A percentile compares a stretch with the other conserved stretches of the same genome.
Conservation (phyloP, 1,140 invertebrate genomes). For the Drosophila insularis region DNA sequence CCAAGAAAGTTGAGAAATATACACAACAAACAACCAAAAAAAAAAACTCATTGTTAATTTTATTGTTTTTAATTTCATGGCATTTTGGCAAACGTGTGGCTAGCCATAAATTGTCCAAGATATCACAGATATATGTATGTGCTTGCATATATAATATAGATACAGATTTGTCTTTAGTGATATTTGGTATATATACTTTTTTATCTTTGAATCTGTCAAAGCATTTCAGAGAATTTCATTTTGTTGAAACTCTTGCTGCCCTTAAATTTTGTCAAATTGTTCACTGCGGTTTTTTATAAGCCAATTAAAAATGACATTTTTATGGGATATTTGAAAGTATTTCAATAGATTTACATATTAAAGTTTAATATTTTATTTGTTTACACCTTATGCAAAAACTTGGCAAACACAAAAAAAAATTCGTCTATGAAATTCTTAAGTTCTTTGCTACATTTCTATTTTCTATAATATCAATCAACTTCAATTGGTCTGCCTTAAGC, state of each 20-base stretch:
- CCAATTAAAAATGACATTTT: constrained; percentile 41
- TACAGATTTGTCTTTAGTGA: constrained; percentile 9
- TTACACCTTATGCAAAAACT: constrained; percentile 14
- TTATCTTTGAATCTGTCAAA: constrained; percentile 27
- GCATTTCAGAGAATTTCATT: constrained; percentile 14
- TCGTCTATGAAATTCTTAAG: constrained; percentile 24
- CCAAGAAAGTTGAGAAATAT: constrained; percentile 35
- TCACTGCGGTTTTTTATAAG: constrained; percentile 18
- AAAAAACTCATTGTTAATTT: constrained; percentile 31
- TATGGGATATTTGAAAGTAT: constrained; percentile 14
- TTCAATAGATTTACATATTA: neutral
- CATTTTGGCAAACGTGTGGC: constrained; percentile 60
- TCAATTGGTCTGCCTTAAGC: constrained; percentile 72
- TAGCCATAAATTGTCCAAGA: constrained; percentile 49
- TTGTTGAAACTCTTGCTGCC: constrained; percentile 9
- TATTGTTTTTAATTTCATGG: constrained; percentile 36
- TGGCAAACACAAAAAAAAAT: constrained; percentile 23
- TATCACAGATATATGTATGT: neutral
- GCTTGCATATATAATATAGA: constrained; percentile 7
- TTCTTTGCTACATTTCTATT: constrained; percentile 8
- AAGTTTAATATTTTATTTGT: too few species aligned
- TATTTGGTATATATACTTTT: neutral
- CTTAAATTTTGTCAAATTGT: constrained; percentile 25
- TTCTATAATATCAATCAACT: constrained; percentile 67
- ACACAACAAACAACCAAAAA: too few species aligned